Base-by-base conservation (phyloP, 2,797 vertebrate species). In the Poecilia wingei region DNA sequence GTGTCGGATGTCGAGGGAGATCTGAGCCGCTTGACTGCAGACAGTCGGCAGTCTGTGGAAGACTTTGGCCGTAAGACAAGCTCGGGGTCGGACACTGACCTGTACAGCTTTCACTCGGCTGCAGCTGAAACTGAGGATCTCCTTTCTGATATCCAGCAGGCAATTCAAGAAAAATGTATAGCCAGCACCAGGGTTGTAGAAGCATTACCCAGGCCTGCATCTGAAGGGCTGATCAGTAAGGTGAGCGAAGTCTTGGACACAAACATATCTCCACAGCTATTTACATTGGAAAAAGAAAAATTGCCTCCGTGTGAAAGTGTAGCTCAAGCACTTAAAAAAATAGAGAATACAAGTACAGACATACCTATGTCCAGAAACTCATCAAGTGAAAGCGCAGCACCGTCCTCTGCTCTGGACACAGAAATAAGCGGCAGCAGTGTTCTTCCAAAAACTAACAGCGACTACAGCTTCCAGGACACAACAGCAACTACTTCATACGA, bases 101-200 rank as follows among this genome's bases (percentile, higher is more conserved):
- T 98, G 82, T 97, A 97, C 88, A 99, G 98, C 94, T 99, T 97
- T 91, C 97, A 99, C 92, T 99, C 98, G 4, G 97, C 97, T 0
- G 95, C 96, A 0, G 83, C 86, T 36, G 98, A 99, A 88, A 95
- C 95, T 82, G 97, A 98, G 84, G 97, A 99, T 91, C 94, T 99
- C 90, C 96, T 98, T 22, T 96, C 95, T 73, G 97, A 99, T 90
- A 98, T 98, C 88, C 97, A 98, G 95, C 96, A 96, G 93, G 96
- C 96, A 77, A 96, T 98, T 77, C 95, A 91, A 84, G 93, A 96
- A 87, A 96, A 97, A 80, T 94, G 95, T 85, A 92, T 82, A 78
- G 84, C 89, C 81, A 89, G 55, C 13, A 80, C 86, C 3, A 25
- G 4, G 31, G 70, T 72, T 6, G 51, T 79, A 57, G 80, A 87